Conservation (phyloP, 2,797 vertebrate species). For the Sebastes alutus region DNA sequence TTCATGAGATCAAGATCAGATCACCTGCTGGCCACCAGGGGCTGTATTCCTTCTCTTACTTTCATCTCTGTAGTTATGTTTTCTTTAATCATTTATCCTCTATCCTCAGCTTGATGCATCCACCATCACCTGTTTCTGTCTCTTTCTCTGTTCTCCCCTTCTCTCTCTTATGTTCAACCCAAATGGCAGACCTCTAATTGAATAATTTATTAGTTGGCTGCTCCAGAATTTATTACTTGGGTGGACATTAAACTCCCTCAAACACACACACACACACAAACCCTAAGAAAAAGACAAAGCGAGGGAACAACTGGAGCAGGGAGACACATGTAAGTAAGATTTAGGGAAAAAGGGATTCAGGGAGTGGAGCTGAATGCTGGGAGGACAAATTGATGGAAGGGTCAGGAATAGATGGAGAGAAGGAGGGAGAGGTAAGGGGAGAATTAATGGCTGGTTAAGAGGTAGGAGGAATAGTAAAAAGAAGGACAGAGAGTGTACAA, state of each 20-base stretch:
- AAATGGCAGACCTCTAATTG: constrained; percentile 43
- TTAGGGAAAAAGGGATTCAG: background rate
- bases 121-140: background rate
- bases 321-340: constrained; percentile 2
- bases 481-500: background rate
- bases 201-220: constrained; percentile 60
- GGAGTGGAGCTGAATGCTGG: background rate
- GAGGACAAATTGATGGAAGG: constrained; percentile 1
- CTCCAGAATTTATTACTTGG: constrained; percentile 48
- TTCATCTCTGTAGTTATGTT: background rate
- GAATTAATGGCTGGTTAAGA: background rate
- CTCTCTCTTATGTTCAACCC: background rate
- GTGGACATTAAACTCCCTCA: constrained; percentile 34
- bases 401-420: background rate
- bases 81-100: background rate
- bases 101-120: background rate
- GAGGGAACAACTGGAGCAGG: background rate
- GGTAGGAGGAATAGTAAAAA: background rate
- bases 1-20: background rate
- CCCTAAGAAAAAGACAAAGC: background rate
- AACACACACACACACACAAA: background rate
- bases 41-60: background rate
- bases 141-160: background rate
- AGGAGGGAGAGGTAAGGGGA: background rate
- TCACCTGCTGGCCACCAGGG: background rate